Conservation (phyloP, 1,140 invertebrate species). For the Polyergus mexicanus region DNA sequence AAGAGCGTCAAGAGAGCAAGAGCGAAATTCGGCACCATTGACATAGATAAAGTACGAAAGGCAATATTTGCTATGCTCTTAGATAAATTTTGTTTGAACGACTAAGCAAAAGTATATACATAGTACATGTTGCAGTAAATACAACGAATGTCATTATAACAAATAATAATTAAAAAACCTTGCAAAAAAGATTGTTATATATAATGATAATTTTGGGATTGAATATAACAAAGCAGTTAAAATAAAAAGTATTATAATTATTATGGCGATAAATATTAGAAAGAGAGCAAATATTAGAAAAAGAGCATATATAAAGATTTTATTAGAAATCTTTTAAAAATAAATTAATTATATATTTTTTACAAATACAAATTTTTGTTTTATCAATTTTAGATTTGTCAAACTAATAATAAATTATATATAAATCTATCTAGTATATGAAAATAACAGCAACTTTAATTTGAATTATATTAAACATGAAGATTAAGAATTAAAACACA, state of each 20-base stretch:
- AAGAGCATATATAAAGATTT: not conserved
- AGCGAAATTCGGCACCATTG: conserved; percentile 24
- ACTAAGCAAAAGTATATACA: not conserved
- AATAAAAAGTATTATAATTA: not conserved
- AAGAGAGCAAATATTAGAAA: no score
- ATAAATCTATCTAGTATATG: not conserved
- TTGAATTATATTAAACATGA: conserved; percentile 8
- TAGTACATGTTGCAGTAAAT: not conserved
- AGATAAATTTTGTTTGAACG: conserved; percentile 20
- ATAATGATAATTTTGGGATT: not conserved
- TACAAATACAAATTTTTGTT: not conserved
- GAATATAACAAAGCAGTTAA: not conserved
- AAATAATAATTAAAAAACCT: not conserved
- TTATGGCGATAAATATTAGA: not conserved
- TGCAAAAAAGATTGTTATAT: not conserved
- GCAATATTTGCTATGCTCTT: conserved; percentile 29
- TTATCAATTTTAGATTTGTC: not conserved
- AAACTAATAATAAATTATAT: not conserved
- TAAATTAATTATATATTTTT: not conserved
- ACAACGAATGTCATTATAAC: not conserved
- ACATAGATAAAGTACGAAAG: not conserved
- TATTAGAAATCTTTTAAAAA: not conserved
- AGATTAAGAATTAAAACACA: conserved; percentile 35
- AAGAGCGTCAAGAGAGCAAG: not conserved
- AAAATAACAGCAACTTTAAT: conserved; percentile 9